phyloP scores from a whole-genome alignment of 2,113 vertebrate species.

The Noturus placidus region DNA sequence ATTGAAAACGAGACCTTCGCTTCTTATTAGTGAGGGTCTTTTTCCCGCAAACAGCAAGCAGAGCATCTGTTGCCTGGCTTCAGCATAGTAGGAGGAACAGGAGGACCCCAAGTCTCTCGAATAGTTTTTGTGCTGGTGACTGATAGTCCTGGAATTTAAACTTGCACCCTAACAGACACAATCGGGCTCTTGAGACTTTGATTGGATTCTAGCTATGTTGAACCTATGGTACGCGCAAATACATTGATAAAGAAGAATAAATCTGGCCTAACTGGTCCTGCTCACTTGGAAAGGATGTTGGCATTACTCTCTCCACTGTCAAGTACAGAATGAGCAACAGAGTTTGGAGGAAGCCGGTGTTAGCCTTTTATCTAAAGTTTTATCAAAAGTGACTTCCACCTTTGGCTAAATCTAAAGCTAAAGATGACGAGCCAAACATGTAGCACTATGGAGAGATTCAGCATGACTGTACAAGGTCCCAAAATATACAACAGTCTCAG shows the following conservation, averaged over 20 bases:
- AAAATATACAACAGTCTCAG: neutral
- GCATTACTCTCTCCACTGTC: neutral
- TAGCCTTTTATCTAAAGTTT: neutral
- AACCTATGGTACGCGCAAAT: neutral
- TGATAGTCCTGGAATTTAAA: neutral
- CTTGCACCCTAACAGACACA: neutral
- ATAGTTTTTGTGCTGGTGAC: neutral
- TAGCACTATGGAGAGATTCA: neutral
- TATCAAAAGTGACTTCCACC: neutral
- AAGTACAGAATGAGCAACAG: neutral
- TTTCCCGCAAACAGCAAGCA: neutral
- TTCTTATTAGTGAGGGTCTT: neutral
- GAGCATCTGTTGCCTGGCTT: constrained; percentile 8
- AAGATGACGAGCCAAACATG: neutral
- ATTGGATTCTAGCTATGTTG: neutral
- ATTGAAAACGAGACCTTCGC: constrained; percentile 15
- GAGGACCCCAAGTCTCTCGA: neutral
- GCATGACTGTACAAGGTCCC: neutral
- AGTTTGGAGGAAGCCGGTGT: neutral
- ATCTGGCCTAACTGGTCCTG: neutral
- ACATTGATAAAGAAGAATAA: neutral
- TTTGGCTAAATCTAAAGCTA: neutral
- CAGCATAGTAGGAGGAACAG: neutral
- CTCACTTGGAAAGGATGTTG: neutral
- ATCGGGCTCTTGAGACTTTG: neutral